Base-by-base conservation (phyloP, 2,797 vertebrate genomes). In the Myripristis murdjan region DNA sequence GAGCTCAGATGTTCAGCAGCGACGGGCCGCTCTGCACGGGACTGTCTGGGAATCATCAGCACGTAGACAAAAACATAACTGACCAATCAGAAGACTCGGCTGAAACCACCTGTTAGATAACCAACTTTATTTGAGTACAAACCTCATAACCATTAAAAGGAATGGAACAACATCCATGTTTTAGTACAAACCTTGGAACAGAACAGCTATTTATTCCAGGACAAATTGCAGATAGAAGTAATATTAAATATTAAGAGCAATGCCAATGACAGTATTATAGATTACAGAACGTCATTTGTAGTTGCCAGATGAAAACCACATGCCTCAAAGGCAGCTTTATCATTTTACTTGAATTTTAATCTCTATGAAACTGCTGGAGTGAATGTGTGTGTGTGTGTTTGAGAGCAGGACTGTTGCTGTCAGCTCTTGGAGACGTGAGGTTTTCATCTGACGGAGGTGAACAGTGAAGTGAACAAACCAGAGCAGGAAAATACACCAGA, bases 111-210 rank as follows among this genome's bases (percentile, higher is more conserved):
- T 12, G 26, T 57, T 56, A 48, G 14, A 46, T 64, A 35, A 82
- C 37, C 0, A 71, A 54, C 55, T 89, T 89, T 90, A 91, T 87
- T 89, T 83, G 61, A 75, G 62, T 89, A 85, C 82, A 89, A 90
- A 89, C 56, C 0, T 44, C 51, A 41, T 76, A 81, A 54, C 81
- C 80, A 73, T 48, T n/a, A 37, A 77, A 74, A 79, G 68, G 74
- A 46, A 64, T 53, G 48, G 23, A 71, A 65, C 63, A 63, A 77
- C 82, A 77, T 64, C 49, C 26, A 53, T 26, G 5, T 53, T 55
- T 35, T 5, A 82, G 15, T 52, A 28, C 46, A 11, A 63, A 69
- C 41, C 15, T 70, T 35, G 47, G 20, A 64, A 79, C 59, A 64
- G 37, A 75, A 72, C 66, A 51, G 48, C 65, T 52, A 72, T 57